Base-by-base conservation (phyloP, 2,113 vertebrate genomes). In the Brachyistius frenatus region DNA sequence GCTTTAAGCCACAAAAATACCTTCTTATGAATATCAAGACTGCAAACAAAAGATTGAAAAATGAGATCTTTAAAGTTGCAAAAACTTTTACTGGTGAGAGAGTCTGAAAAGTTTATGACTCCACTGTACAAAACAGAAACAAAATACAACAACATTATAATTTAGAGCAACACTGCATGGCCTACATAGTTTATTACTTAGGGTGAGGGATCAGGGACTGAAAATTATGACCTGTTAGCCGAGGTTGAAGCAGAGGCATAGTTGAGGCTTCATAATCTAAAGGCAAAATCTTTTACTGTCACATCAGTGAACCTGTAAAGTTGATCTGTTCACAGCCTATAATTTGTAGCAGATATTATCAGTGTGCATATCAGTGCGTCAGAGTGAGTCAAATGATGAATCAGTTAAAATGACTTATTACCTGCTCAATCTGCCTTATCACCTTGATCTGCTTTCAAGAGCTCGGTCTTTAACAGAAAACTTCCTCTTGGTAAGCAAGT, bases 341-440 rank as follows among this genome's bases (percentile, higher is more conserved):
- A 85, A 89, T 87, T 87, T 90, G 89, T 83, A 75, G 76, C 73
- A 79, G 87, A 87, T 87, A 76, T 50, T 80, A 92, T 92, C 87
- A 77, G 75, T 37, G 36, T 60, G 60, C 76, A 68, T 78, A 86
- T 86, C 73, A 75, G 88, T 31, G 14, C 16, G 79, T 90, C 81
- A 84, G 65, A 56, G 52, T 33, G 41, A 86, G 80, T 78, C 72
- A 70, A 80, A 78, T 72, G 76, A 86, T 80, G 75, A 88, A 72
- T 81, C 86, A 60, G 72, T 83, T 72, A 75, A 81, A 87, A 80
- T 80, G 76, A 92, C 73, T 91, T 84, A 89, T 91, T 77, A 84
- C 80, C 83, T 68, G 69, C 81, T 89, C 81, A 80, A 41, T 84
- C 77, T 70, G 69, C 10, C 55, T 86, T 83, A 85, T 90, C 91